phyloP scores from a whole-genome alignment of 1,140 invertebrate genomes.

The Bombus balteatus region DNA sequence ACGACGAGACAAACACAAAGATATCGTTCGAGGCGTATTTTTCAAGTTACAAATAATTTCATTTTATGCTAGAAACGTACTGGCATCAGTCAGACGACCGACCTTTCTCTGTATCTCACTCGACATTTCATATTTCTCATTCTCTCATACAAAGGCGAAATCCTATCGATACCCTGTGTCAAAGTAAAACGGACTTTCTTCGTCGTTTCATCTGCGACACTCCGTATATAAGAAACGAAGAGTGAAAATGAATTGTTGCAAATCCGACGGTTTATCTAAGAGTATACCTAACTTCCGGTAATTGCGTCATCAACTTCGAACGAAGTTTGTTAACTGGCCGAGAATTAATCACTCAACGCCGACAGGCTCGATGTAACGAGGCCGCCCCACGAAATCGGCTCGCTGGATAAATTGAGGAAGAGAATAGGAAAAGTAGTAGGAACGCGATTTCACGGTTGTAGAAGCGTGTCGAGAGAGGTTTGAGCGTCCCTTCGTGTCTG shows the following conservation, averaged over 20 bases:
- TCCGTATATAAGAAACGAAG: neutral
- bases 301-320: slow-evolving; percentile 1
- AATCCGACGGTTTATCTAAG: too few relatives aligned
- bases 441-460: slow-evolving; percentile 5
- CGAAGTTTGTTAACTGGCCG: neutral
- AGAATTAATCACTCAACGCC: neutral
- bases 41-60: too few relatives aligned
- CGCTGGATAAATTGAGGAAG: neutral
- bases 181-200: neutral
- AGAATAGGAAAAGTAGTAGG: neutral
- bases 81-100: too few relatives aligned
- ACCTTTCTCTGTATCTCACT: too few relatives aligned
- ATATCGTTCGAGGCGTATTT: too few relatives aligned
- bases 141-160: too few relatives aligned
- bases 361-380: neutral
- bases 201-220: too few relatives aligned
- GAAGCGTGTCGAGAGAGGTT: neutral
- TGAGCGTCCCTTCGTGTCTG: neutral
- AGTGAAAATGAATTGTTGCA: neutral
- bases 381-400: neutral
- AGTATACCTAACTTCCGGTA: neutral
- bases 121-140: too few relatives aligned
- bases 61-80: too few relatives aligned
- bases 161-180: too few relatives aligned
- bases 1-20: too few relatives aligned